A percentile compares a stretch with the other conserved stretches of the same genome.
phyloP scores from a whole-genome alignment of 2,888 invertebrate genomes.

The Punctoribates punctum region DNA sequence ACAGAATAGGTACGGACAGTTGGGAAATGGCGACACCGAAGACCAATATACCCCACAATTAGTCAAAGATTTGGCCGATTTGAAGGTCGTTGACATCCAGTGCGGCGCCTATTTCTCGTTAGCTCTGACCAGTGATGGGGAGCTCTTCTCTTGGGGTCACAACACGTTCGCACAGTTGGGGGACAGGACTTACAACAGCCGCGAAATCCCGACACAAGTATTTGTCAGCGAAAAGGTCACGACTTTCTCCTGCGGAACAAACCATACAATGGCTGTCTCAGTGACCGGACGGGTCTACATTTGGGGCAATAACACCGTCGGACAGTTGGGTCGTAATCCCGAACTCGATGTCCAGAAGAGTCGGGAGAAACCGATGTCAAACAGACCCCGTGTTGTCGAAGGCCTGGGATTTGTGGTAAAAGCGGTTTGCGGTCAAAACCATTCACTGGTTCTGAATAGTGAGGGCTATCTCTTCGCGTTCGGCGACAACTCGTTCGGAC shows the following conservation, averaged over 20 bases:
- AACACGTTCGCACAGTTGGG: neutral
- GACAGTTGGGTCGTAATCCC: neutral
- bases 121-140: neutral
- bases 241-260: neutral
- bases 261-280: neutral
- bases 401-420: neutral
- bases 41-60: neutral
- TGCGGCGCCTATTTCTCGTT: neutral
- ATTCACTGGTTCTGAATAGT: neutral
- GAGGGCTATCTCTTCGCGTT: neutral
- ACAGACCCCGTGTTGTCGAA: neutral
- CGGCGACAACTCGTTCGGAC: neutral
- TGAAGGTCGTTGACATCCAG: neutral
- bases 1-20: conserved; percentile 12
- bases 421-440: conserved; percentile 11
- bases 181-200: neutral
- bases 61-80: neutral
- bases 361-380: neutral
- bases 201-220: neutral
- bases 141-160: neutral
- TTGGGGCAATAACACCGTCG: neutral
- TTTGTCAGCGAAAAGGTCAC: neutral
- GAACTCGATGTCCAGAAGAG: neutral
- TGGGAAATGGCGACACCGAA: neutral
- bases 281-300: neutral